Conservation (phyloP, 2,888 invertebrate species). For the Ctenicera cuprea region DNA sequence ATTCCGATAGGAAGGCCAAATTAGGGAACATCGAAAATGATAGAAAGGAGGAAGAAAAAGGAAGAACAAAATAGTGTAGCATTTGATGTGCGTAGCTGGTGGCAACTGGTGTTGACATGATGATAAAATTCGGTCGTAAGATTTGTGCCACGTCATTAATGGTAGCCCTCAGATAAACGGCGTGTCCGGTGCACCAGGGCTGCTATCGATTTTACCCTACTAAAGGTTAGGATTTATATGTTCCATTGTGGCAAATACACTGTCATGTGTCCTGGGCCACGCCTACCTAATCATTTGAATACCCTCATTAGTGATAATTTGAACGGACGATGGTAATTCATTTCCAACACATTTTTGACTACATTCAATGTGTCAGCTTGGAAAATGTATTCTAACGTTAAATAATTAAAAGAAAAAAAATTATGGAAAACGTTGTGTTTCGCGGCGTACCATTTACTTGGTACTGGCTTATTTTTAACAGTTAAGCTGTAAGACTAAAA, state of each 20-base stretch:
- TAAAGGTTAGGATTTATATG: conserved; percentile 58
- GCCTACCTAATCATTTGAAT: conserved; percentile 43
- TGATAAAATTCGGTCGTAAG: conserved; percentile 69
- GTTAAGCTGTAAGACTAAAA: no score
- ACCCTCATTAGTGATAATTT: conserved; percentile 18
- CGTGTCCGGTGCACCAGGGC: conserved; percentile 66
- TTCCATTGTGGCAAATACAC: conserved; percentile 49
- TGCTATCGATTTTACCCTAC: conserved; percentile 67
- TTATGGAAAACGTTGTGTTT: no score
- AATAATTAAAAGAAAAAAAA: neutral
- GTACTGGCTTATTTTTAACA: no score
- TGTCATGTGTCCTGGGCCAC: conserved; percentile 42
- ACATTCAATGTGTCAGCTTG: neutral
- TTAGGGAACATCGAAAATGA: conserved; percentile 9
- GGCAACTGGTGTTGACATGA: conserved; percentile 71
- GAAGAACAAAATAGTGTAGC: conserved; percentile 57
- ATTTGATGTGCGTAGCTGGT: conserved; percentile 65
- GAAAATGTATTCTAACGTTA: neutral
- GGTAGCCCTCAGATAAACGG: conserved; percentile 67
- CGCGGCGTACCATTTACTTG: no score
- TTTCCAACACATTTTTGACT: neutral
- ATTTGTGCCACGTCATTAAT: conserved; percentile 70
- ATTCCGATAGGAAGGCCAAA: conserved; percentile 4
- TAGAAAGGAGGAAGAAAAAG: conserved; percentile 19
- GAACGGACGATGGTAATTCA: neutral